These are phyloP conservation scores for Sciurus niger DNA, from an alignment of 2,113 vertebrate species.

Conservation along the genomic window DNA sequence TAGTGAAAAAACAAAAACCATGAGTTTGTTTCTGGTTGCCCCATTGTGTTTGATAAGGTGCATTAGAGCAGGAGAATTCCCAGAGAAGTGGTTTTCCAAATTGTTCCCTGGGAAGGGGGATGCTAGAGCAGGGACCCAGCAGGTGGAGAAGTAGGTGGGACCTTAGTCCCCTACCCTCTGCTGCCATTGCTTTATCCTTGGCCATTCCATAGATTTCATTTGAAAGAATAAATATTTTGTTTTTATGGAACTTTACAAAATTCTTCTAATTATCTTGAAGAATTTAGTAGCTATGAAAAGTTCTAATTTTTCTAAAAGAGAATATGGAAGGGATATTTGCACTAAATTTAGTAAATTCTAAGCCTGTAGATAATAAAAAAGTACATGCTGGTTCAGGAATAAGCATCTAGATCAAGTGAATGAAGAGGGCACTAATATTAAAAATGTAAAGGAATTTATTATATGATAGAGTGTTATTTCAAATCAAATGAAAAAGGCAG, in stretches of 20 bases:
- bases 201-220: neutral
- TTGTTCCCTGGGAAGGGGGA: neutral
- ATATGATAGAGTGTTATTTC: neutral
- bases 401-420: neutral
- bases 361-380: slow-evolving; percentile 29
- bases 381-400: neutral
- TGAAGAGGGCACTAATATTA: neutral
- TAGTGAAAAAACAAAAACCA: neutral
- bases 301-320: neutral
- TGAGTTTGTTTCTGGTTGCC: neutral
- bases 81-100: neutral
- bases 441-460: slow-evolving; percentile 32
- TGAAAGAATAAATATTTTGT: neutral
- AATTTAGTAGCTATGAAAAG: slow-evolving; percentile 21
- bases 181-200: neutral
- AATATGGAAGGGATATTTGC: neutral
- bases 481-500: slow-evolving; percentile 55
- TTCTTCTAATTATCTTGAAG: slow-evolving; percentile 4
- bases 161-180: fast-evolving
- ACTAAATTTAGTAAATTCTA: neutral
- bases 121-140: neutral
- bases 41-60: neutral
- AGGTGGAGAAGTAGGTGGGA: neutral
- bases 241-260: neutral
- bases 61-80: neutral